phyloP scores from a whole-genome alignment of 2,113 vertebrate species.

The Vidua macroura region DNA sequence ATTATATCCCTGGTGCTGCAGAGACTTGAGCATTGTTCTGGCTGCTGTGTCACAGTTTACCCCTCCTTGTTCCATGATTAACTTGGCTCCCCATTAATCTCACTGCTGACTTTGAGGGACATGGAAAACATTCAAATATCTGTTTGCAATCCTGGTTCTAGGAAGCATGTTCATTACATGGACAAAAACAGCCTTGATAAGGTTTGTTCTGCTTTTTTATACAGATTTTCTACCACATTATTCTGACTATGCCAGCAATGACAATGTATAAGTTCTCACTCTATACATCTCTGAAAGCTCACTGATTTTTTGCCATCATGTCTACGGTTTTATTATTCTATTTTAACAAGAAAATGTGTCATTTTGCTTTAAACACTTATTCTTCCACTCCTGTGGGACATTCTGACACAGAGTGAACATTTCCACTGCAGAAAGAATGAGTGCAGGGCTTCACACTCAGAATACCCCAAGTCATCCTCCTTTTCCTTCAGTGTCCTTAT shows the following conservation, averaged over 20 bases:
- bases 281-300: not conserved
- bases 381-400: not conserved
- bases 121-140: not conserved
- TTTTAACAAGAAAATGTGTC: not conserved
- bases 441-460: not conserved
- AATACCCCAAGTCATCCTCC: rapidly evolving
- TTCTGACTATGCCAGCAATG: not conserved
- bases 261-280: not conserved
- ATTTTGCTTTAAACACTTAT: not conserved
- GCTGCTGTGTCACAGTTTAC: not conserved
- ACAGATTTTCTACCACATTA: not conserved
- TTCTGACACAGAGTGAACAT: not conserved
- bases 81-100: not conserved
- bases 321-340: not conserved
- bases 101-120: not conserved
- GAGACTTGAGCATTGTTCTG: not conserved
- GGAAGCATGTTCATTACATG: not conserved
- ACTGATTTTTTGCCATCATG: not conserved
- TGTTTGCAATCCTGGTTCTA: not conserved
- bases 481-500: not conserved
- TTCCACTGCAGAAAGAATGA: not conserved
- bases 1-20: not conserved
- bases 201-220: not conserved
- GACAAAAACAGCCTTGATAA: not conserved
- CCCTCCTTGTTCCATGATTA: not conserved